Evolutionary conservation across 2,888 invertebrate genomes (phyloP).

Genomic region (Desoria tigrina): DNA sequence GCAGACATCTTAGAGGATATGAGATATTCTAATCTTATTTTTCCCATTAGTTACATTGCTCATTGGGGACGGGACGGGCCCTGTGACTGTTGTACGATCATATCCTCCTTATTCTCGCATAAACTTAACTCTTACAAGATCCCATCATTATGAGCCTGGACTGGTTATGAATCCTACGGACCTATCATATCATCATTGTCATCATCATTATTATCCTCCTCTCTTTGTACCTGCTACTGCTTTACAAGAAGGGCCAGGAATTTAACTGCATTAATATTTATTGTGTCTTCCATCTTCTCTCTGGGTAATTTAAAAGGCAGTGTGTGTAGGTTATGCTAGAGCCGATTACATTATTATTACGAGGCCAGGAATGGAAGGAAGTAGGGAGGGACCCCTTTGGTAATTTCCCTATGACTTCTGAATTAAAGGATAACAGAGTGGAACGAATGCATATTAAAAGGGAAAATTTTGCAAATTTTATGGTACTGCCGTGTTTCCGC

Average conservation of each 20-base stretch:
- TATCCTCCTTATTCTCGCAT: conserved; percentile 12
- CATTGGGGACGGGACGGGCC: conserved; percentile 35
- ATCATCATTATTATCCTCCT: background rate
- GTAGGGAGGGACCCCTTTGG: background rate
- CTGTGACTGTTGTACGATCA: too few relatives aligned
- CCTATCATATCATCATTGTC: conserved; percentile 7
- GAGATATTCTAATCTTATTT: conserved; percentile 38
- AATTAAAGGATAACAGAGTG: conserved; percentile 26
- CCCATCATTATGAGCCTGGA: conserved; percentile 12
- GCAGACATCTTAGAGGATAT: conserved; percentile 27
- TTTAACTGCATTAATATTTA: too few relatives aligned
- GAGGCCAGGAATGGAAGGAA: too few relatives aligned
- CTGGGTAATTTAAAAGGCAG: too few relatives aligned
- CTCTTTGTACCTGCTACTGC: too few relatives aligned
- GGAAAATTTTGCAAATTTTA: conserved; percentile 49
- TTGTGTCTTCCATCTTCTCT: too few relatives aligned
- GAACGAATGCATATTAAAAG: conserved; percentile 45
- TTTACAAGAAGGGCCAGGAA: too few relatives aligned
- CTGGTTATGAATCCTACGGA: conserved; percentile 14
- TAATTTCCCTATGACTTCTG: conserved; percentile 15
- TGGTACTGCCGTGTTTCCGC: conserved; percentile 38
- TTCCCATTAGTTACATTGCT: conserved; percentile 45
- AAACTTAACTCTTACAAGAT: conserved; percentile 19
- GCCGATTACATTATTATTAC: too few relatives aligned
- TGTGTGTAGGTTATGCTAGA: too few relatives aligned